Evolutionary conservation across 2,888 invertebrate genomes (phyloP), one percentile per base, ranked within the genome.

Genomic region (Uropetala carovei): DNA sequence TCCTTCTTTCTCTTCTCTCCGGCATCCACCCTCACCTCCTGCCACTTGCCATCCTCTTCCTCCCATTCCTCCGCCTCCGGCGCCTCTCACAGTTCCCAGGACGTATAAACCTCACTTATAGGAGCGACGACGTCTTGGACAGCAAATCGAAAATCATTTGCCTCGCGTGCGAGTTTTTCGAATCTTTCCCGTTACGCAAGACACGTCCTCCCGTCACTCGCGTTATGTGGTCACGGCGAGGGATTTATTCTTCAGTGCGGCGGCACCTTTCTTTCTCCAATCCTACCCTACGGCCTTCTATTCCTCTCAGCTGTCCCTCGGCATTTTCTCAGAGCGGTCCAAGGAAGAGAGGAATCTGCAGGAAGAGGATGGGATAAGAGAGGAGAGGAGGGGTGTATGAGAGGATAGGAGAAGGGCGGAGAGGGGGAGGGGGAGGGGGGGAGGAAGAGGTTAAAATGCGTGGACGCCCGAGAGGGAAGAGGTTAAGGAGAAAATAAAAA

Each of bases 131-230:
- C n/a, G n/a, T n/a, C n/a, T n/a, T n/a, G n/a, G 83, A 83, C 83
- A 83, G 83, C 83, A 83, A 83, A 83, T 83, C 83, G n/a, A 83
- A 83, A 83, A 83, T 57, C 43, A 57, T 57, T 57, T 83, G 43
- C 57, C 83, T 56, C 83, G 83, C 83, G 83, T n/a, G 83, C 57
- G 56, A 43, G 83, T 57, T 43, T 83, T 83, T 83, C 57, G n/a
- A n/a, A 57, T 83, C 43, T 83, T 57, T 83, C 57, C 83, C 83
- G 83, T 56, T 83, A 57, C 83, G 83, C 56, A 43, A 18, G 83
- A 83, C 83, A 83, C 57, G 83, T 83, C 83, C 83, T 57, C 83
- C 83, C 57, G 83, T 83, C 83, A 83, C 83, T 83, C 83, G 83
- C 83, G 18, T 83, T 43, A 83, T 83, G 83, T 83, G 83, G 56